Percentiles rank a stretch among this genome's conserved stretches.
These are phyloP conservation scores for Helicoverpa zea DNA, from an alignment of 1,140 invertebrate genomes.

Conservation along the genomic window DNA sequence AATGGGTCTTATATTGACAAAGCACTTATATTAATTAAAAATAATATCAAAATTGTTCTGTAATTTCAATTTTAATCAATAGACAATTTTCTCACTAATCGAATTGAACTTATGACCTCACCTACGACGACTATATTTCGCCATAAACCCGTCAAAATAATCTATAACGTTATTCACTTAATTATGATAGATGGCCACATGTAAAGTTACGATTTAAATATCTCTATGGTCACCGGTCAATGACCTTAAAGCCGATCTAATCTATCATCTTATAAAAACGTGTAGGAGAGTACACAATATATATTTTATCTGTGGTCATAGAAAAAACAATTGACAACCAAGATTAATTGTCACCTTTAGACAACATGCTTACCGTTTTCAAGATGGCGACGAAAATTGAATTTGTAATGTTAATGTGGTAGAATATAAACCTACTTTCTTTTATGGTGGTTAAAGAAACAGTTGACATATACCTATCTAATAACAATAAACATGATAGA, in stretches of 20 bases:
- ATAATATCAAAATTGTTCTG: too few species aligned
- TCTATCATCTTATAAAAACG: conserved; percentile 22
- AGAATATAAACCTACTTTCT: too few species aligned
- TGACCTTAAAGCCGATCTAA: background rate
- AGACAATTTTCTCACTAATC: too few species aligned
- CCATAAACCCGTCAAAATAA: background rate
- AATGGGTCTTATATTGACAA: too few species aligned
- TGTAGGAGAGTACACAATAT: conserved; percentile 18
- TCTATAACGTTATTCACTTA: conserved; percentile 8
- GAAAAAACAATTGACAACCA: conserved; percentile 3
- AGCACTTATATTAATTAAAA: too few species aligned
- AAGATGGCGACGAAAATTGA: background rate
- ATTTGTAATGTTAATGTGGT: background rate
- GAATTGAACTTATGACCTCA: background rate
- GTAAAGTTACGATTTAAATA: conserved; percentile 2
- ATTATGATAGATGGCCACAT: conserved; percentile 22
- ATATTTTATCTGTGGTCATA: conserved; percentile 14
- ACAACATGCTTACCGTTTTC: background rate
- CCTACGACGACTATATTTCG: too few species aligned
- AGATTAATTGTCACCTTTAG: conserved; percentile 9
- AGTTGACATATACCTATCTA: too few species aligned
- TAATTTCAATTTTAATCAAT: background rate
- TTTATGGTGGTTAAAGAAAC: too few species aligned
- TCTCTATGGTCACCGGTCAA: conserved; percentile 26
- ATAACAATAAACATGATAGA: too few species aligned